Evolutionary conservation across 1,140 invertebrate species (phyloP).

Genomic region (Ericerus pela): DNA sequence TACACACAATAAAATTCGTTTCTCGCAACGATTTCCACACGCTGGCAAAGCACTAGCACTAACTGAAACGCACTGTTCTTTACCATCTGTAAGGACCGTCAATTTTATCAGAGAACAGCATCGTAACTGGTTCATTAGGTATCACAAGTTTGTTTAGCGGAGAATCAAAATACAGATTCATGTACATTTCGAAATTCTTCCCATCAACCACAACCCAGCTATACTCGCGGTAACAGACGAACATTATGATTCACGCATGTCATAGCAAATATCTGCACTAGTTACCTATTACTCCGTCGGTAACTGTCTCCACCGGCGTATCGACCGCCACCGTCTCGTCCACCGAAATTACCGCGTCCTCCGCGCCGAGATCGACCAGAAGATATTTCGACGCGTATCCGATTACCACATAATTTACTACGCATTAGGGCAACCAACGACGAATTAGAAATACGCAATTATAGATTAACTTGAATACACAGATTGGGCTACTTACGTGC

Average conservation of each 20-base stretch:
- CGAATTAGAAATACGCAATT: not conserved
- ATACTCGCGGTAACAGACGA: not conserved
- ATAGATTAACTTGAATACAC: not conserved
- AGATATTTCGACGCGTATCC: conserved; percentile 75
- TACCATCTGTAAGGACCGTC: too few species aligned
- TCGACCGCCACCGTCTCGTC: conserved; percentile 14
- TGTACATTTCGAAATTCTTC: not conserved
- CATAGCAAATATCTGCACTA: not conserved
- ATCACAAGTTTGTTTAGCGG: too few species aligned
- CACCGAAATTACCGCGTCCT: conserved; percentile 14
- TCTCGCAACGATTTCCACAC: too few species aligned
- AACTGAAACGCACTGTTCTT: too few species aligned
- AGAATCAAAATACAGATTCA: not conserved
- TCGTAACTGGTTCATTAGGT: too few species aligned
- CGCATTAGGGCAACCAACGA: not conserved
- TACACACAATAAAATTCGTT: too few species aligned
- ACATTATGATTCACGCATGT: not conserved
- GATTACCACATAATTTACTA: conserved; percentile 63
- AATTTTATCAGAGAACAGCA: too few species aligned
- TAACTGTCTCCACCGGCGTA: conserved; percentile 9
- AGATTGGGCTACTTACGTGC: conserved; percentile 53
- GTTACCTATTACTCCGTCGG: not conserved
- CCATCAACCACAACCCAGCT: not conserved
- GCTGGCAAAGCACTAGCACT: too few species aligned
- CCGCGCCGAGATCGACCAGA: conserved; percentile 15